Percentiles rank a stretch among this genome's conserved stretches.
Evolutionary conservation across 2,113 vertebrate genomes (phyloP).

Genomic region (Carlito syrichta): DNA sequence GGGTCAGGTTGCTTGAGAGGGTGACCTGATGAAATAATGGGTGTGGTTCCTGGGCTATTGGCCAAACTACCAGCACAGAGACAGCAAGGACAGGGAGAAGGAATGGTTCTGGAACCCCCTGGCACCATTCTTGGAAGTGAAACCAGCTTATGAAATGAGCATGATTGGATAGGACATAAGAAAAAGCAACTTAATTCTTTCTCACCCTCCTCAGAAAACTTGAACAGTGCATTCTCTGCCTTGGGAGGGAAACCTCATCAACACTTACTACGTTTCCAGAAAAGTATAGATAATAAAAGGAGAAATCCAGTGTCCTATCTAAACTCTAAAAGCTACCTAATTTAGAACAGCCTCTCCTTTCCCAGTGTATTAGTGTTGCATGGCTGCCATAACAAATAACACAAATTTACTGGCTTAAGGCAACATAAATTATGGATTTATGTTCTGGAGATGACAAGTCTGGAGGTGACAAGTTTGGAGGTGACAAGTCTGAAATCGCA

Average conservation of each 20-base stretch:
- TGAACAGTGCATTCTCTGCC: neutral
- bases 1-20: too few relatives aligned
- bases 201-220: neutral
- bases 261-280: neutral
- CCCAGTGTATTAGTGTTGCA: rapidly evolving
- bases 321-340: neutral
- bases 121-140: neutral
- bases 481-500: neutral
- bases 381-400: neutral
- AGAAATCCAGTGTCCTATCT: neutral
- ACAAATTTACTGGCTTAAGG: neutral
- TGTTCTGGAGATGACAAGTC: neutral
- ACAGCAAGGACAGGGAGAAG: neutral
- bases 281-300: neutral
- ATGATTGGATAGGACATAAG: neutral
- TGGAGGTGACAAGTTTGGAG: neutral
- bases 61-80: rapidly evolving
- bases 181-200: neutral
- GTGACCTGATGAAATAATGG: neutral
- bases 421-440: neutral
- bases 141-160: neutral
- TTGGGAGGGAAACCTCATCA: neutral
- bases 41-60: neutral
- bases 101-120: rapidly evolving
- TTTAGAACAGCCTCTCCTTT: neutral